Evolutionary conservation across 2,113 vertebrate genomes (phyloP), one percentile per base, ranked within the genome.

Genomic region (Podilymbus podiceps): DNA sequence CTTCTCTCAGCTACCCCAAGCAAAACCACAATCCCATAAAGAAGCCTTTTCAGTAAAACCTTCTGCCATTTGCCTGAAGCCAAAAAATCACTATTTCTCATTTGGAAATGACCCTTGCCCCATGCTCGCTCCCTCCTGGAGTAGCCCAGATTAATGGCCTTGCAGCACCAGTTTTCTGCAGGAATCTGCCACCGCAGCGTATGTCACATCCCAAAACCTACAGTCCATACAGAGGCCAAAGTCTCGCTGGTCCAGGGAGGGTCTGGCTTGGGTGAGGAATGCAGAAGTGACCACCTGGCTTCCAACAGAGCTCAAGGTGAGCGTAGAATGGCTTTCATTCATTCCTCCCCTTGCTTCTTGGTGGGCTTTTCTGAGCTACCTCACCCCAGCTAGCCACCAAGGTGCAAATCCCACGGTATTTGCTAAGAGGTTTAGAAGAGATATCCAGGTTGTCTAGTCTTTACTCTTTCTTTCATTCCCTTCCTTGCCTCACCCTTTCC

Each of bases 1-100:
- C 93, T 97, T 93, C 84, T 93, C 78, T 94, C 89, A 90, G 84
- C 90, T 90, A 96, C 91, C 93, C 83, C 89, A 90, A 95, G 96
- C 92, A 95, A 97, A 97, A 96, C 95, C 96, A 96, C 95, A 97
- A 94, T 84, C 86, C 83, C 95, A 97, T 97, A 97, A 97, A 98
- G 86, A 96, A 75, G 52, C 67, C 85, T 93, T 96, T 95, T 96
- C 96, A 91, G 82, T 90, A 90, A 95, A 96, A 97, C 82, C 94
- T 92, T 95, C 90, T 95, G 90, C 93, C 73, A 73, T 94, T 91
- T 95, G 95, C 94, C 93, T 81, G 92, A 90, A 97, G 94, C 91
- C 80, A 97, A 96, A 83, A 92, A 82, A 97, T 85, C 90, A 75
- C 68, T 22, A 81, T 53, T 92, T 78, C 72, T 67, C 4, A 0